These are phyloP conservation scores for Odontesthes bonariensis DNA, from an alignment of 2,113 vertebrate species.

Conservation along the genomic window DNA sequence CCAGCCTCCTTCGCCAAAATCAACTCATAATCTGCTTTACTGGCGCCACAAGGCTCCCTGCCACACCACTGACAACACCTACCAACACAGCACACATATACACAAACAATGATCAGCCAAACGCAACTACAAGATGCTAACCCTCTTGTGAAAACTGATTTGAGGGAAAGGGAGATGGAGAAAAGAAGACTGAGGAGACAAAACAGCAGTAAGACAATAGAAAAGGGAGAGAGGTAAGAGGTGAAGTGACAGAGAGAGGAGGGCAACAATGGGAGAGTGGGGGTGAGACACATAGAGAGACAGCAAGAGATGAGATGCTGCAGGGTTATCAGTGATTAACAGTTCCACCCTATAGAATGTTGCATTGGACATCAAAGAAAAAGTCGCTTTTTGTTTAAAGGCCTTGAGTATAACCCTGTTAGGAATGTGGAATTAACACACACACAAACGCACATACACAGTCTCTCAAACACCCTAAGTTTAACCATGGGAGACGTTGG, in stretches of 20 bases:
- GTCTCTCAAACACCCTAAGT: conserved; percentile 17
- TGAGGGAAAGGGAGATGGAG: conserved; percentile 85
- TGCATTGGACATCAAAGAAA: conserved; percentile 82
- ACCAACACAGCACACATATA: conserved; percentile 50
- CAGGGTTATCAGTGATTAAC: conserved; percentile 95
- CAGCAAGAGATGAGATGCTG: conserved; percentile 72
- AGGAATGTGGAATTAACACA: conserved; percentile 50
- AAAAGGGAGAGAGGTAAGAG: conserved; percentile 88
- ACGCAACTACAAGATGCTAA: conserved; percentile 80
- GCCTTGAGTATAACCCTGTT: conserved; percentile 74
- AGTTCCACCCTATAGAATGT: conserved; percentile 86
- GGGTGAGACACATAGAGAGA: conserved; percentile 81
- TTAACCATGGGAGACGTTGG: conserved; percentile 27
- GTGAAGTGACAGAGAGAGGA: conserved; percentile 88
- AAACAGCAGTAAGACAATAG: conserved; percentile 52
- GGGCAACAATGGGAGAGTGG: conserved; percentile 81
- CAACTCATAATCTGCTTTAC: conserved; percentile 98
- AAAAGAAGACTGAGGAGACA: conserved; percentile 86
- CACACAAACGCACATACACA: conserved; percentile 9
- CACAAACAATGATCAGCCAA: conserved; percentile 83
- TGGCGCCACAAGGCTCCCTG: conserved; percentile 78
- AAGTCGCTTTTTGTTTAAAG: conserved; percentile 59
- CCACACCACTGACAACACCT: conserved; percentile 63
- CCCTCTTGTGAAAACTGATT: conserved; percentile 84
- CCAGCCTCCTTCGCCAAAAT: conserved; percentile 95